A percentile compares a stretch with the other conserved stretches of the same genome.
Conservation (phyloP, 1,140 invertebrate genomes). For the Trichoplusia ni region DNA sequence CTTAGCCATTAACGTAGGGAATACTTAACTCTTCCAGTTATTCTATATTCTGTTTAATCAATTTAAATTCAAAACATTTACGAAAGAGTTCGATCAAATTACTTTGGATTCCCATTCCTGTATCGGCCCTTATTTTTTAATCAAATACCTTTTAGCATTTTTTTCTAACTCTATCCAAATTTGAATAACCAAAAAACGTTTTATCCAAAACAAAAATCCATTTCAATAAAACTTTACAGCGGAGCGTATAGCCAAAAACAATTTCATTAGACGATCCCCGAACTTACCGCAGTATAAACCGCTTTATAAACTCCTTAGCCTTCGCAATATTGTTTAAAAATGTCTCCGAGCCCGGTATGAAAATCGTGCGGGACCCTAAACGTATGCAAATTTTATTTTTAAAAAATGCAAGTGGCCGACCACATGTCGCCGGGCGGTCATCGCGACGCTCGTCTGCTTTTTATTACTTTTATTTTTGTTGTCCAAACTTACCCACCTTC, state of each 20-base stretch:
- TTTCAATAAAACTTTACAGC: constrained; percentile 48
- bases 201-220: constrained; percentile 18
- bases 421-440: constrained; percentile 51
- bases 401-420: constrained; percentile 59
- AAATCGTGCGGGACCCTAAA: constrained; percentile 28
- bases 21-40: too few species aligned
- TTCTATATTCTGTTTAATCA: too few species aligned
- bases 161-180: constrained; percentile 17
- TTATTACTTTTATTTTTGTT: constrained; percentile 56
- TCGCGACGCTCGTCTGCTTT: constrained; percentile 44
- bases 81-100: too few species aligned
- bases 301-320: constrained; percentile 43
- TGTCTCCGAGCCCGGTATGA: constrained; percentile 27
- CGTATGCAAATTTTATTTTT: constrained; percentile 63
- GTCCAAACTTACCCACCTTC: constrained; percentile 57
- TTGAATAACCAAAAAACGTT: constrained; percentile 15
- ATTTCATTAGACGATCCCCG: constrained; percentile 43
- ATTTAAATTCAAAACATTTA: too few species aligned
- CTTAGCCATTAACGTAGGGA: too few species aligned
- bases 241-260: constrained; percentile 38
- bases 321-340: constrained; percentile 38
- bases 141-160: constrained; percentile 8
- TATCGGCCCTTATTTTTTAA: not conserved
- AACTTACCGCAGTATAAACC: constrained; percentile 33
- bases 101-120: too few species aligned